Percentiles rank a stretch among this genome's conserved stretches.
These are phyloP conservation scores for Chiridota heheva DNA, from an alignment of 35 echinoderm and acorn worm genomes.

Conservation along the genomic window DNA sequence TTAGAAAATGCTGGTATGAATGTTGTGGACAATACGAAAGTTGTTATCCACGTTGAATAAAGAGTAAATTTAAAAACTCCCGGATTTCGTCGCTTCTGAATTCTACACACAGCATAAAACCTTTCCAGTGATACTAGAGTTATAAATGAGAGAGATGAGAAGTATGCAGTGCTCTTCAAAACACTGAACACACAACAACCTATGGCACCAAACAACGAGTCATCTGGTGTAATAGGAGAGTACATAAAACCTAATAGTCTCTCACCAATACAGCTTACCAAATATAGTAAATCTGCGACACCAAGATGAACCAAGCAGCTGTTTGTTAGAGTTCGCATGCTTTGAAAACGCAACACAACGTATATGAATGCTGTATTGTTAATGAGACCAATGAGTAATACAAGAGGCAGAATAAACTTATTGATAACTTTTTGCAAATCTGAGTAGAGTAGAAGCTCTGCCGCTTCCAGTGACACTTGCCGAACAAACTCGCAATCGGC, in stretches of 20 bases:
- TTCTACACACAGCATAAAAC: conserved; percentile 64
- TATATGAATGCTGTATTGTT: conserved; percentile 75
- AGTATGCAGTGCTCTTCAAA: conserved; percentile 48
- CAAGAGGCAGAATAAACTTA: conserved; percentile 52
- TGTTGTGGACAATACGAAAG: conserved; percentile 47
- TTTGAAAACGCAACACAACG: conserved; percentile 59
- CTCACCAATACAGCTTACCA: conserved; percentile 55
- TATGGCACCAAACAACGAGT: conserved; percentile 27
- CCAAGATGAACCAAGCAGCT: conserved; percentile 68
- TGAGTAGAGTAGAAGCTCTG: conserved; percentile 14
- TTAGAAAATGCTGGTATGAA: conserved; percentile 57
- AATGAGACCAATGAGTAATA: conserved; percentile 64
- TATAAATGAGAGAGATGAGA: conserved; percentile 62
- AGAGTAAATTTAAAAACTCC: conserved; percentile 48
- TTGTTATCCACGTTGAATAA: conserved; percentile 40
- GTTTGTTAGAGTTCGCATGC: conserved; percentile 82
- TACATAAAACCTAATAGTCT: conserved; percentile 46
- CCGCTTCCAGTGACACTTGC: too few species aligned
- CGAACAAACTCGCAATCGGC: too few species aligned
- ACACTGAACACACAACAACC: conserved; percentile 68
- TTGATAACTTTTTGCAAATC: conserved; percentile 11
- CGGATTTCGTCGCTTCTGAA: conserved; percentile 41
- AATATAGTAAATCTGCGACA: conserved; percentile 64
- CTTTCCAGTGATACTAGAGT: conserved; percentile 72
- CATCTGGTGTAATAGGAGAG: conserved; percentile 63